Evolutionary conservation across 2,797 vertebrate species (phyloP).

Genomic region (Astyanax mexicanus): DNA sequence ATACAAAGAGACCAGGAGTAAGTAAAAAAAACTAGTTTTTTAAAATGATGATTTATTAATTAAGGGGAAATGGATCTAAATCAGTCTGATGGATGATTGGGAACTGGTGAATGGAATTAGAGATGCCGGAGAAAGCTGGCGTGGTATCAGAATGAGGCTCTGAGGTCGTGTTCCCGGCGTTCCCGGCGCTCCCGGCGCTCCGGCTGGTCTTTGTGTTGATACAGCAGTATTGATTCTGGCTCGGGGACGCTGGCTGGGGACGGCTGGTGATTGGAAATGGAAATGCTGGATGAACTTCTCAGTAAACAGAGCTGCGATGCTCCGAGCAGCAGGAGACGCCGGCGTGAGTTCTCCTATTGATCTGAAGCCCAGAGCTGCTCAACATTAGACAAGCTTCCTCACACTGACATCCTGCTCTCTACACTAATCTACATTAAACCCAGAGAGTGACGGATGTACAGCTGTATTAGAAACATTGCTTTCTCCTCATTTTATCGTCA

Average conservation of each 20-base stretch:
- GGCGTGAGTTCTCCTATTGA: slow-evolving; percentile 52
- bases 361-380: slow-evolving; percentile 39
- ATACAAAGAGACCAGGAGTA: too few species aligned
- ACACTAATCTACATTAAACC: slow-evolving; percentile 25
- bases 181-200: too few species aligned
- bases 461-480: background rate
- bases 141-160: too few species aligned
- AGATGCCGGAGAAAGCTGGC: too few species aligned
- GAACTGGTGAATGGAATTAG: too few species aligned
- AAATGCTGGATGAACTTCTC: slow-evolving; percentile 45
- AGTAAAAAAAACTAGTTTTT: too few species aligned
- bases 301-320: slow-evolving; percentile 32
- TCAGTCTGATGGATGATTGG: too few species aligned
- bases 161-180: slow-evolving; percentile 4
- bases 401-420: slow-evolving; percentile 20
- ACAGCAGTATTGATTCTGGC: slow-evolving; percentile 38
- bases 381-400: slow-evolving; percentile 29
- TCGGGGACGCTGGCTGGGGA: slow-evolving; percentile 38
- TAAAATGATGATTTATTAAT: too few species aligned
- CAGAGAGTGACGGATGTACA: slow-evolving; percentile 14
- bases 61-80: too few species aligned
- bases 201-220: slow-evolving; percentile 27
- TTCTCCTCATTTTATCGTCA: background rate
- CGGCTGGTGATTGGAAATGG: slow-evolving; percentile 47
- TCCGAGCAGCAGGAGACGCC: slow-evolving; percentile 32